phyloP scores from a whole-genome alignment of 2,888 invertebrate species.

The Ormyrus labotus region DNA sequence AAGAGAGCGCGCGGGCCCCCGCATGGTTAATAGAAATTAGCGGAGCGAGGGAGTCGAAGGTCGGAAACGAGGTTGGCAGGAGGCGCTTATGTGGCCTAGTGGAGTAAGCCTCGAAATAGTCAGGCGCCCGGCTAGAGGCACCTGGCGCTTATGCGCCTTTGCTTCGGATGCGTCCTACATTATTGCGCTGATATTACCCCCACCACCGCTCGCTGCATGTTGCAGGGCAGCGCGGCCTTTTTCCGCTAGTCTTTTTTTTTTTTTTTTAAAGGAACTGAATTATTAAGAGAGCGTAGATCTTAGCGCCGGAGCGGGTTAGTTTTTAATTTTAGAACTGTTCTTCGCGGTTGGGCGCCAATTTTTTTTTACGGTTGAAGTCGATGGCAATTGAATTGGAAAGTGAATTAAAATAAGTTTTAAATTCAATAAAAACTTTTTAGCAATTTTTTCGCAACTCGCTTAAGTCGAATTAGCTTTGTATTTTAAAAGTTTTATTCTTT shows the following conservation, averaged over 20 bases:
- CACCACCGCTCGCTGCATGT: conserved; percentile 8
- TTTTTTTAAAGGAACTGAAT: conserved; percentile 30
- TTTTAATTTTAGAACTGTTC: no score
- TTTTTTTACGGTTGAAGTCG: no score
- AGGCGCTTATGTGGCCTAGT: conserved; percentile 65
- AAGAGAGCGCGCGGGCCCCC: not conserved
- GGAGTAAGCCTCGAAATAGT: conserved; percentile 65
- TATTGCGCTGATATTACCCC: conserved; percentile 33
- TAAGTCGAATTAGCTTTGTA: no score
- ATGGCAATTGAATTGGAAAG: no score
- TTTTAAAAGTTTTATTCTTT: no score
- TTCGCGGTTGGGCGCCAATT: no score
- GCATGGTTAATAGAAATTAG: conserved; percentile 45
- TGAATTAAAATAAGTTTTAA: no score
- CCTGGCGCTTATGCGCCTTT: conserved; percentile 64
- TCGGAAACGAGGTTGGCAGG: conserved; percentile 55
- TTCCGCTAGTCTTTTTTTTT: not conserved
- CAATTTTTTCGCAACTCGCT: no score
- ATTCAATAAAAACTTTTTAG: no score
- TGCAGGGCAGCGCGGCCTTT: not conserved
- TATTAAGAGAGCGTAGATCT: conserved; percentile 17
- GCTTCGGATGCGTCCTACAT: conserved; percentile 30
- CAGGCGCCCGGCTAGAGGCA: conserved; percentile 65
- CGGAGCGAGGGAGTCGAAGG: conserved; percentile 22
- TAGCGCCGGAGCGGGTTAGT: no score